A percentile compares a stretch with the other conserved stretches of the same genome.
phyloP scores from a whole-genome alignment of 2,797 vertebrate species.

The Myiothlypis coronata region DNA sequence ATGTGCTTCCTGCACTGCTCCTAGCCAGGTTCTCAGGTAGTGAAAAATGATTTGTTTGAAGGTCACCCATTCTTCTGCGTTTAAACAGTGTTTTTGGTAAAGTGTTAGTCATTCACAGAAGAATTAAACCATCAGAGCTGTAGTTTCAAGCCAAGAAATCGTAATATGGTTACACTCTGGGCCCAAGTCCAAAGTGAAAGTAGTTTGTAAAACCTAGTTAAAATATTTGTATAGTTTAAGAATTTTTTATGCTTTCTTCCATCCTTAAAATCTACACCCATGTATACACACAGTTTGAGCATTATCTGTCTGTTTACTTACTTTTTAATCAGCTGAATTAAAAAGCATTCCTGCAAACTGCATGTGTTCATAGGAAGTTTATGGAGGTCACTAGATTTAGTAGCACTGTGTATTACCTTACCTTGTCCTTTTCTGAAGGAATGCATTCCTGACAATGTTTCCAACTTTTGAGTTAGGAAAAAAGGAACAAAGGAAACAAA shows the following conservation, averaged over 20 bases:
- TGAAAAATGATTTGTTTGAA: not conserved
- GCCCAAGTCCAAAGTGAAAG: not conserved
- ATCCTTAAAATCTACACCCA: not conserved
- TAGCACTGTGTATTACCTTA: not conserved
- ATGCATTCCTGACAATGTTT: not conserved
- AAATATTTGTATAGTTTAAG: not conserved
- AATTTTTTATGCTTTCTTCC: not conserved
- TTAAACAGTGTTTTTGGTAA: not conserved
- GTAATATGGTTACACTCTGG: not conserved
- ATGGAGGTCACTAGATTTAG: not conserved
- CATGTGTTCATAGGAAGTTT: not conserved
- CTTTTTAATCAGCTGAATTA: not conserved
- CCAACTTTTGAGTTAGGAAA: not conserved
- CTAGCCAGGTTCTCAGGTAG: not conserved
- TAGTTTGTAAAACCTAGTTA: not conserved
- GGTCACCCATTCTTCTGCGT: constrained; percentile 7
- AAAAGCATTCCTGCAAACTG: not conserved
- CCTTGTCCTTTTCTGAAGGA: not conserved
- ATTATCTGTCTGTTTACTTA: not conserved
- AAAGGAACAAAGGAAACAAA: constrained; percentile 31
- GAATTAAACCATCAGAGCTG: not conserved
- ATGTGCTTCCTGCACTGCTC: not conserved
- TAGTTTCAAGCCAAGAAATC: not conserved
- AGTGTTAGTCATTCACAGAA: not conserved
- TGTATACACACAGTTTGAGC: not conserved